Evolutionary conservation across 2,113 vertebrate species (phyloP), one percentile per base, ranked within the genome.

Genomic region (Odobenus rosmarus): DNA sequence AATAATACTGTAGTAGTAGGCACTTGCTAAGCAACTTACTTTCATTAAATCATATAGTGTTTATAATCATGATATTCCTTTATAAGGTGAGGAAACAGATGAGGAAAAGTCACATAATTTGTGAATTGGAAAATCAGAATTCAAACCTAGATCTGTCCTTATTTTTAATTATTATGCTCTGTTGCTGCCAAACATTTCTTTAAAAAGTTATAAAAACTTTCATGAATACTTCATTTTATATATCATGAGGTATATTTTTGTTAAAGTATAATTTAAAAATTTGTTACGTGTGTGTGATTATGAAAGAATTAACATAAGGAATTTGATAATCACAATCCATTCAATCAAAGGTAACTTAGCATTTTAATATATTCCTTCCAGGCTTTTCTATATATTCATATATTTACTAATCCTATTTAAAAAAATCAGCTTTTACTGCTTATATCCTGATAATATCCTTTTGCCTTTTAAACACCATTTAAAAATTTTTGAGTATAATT

Each of bases 161-260:
- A 67, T 69, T 76, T 97, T 39, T 74, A 72, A 51, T 97, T 59
- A 69, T 82, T 91, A 67, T 33, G 33, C 21, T 87, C 5, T 86
- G 6, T 69, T 93, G 23, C 21, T 92, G 87, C 49, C 57, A 88
- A 7, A 36, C 24, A 67, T 87, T 97, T 94, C 28, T 90, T 95
- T 71, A 49, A 79, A 79, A 92, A 31, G 31, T 69, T 88, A 71
- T 26, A 79, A 90, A 95, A 71, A 71, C 28, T 71, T 87, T 67
- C 7, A 39, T 53, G 28, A 79, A 3, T 88, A 9, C 31, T 96
- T 95, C 21, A 88, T 95, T 88, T 97, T 90, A n/a, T 93, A n/a
- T 93, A 82, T 74, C 14, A 18, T 85, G 49, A 64, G 16, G 23
- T 84, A 15, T 93, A 69, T 82, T 95, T 97, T 88, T 94, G 3